phyloP scores from a whole-genome alignment of 2,113 vertebrate species.

The Anser brachyrhynchus region DNA sequence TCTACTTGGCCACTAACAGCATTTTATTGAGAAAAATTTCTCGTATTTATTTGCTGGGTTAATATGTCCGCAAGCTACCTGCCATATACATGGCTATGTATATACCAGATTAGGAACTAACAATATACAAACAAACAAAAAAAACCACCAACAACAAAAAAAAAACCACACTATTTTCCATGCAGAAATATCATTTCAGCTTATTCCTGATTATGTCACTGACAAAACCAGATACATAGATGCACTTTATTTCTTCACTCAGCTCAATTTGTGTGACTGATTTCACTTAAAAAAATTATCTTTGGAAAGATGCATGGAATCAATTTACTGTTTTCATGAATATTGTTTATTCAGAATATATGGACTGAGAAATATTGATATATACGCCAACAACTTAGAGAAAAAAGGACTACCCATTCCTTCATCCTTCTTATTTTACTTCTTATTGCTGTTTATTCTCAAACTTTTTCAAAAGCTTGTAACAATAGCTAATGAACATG shows the following conservation, averaged over 20 bases:
- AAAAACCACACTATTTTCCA: not conserved
- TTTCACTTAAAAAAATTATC: not conserved
- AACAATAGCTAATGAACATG: not conserved
- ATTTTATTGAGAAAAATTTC: not conserved
- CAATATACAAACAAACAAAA: not conserved
- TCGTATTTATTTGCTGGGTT: not conserved
- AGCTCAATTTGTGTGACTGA: not conserved
- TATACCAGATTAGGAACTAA: not conserved
- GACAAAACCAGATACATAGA: not conserved
- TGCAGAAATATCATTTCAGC: not conserved
- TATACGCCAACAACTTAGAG: not conserved
- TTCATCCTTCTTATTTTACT: not conserved
- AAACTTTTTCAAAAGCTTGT: not conserved
- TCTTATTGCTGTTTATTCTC: not conserved
- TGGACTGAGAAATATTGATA: not conserved
- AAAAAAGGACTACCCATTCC: not conserved
- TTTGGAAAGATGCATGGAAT: not conserved
- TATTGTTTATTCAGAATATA: not conserved
- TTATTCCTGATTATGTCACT: not conserved
- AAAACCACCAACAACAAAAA: not conserved
- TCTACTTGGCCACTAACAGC: not conserved
- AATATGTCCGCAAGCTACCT: not conserved
- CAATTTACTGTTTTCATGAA: not conserved
- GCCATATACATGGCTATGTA: fast-evolving
- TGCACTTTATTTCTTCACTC: not conserved